These are phyloP conservation scores for Semicossyphus pulcher DNA, from an alignment of 2,113 vertebrate species.

Conservation along the genomic window DNA sequence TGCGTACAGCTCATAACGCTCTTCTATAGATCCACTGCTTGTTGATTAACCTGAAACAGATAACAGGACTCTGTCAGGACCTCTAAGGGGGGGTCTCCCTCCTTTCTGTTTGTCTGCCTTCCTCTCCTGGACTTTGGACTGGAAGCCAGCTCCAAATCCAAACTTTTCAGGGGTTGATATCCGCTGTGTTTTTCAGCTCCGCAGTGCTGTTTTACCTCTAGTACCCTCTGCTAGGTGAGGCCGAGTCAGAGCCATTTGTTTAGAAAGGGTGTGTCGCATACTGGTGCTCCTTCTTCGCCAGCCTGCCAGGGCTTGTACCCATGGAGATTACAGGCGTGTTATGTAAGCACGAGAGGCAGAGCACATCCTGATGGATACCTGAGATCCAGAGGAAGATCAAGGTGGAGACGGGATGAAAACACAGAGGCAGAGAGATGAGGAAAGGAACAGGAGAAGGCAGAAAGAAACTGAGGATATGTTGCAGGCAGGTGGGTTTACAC, in stretches of 20 bases:
- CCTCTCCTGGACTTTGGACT: conserved; percentile 54
- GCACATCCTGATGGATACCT: conserved; percentile 9
- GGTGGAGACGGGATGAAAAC: not conserved
- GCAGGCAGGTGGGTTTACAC: conserved; percentile 9
- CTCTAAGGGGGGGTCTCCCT: not conserved
- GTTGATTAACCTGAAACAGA: conserved; percentile 67
- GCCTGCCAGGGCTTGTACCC: conserved; percentile 79
- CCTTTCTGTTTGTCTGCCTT: conserved; percentile 29
- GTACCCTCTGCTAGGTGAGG: conserved; percentile 57
- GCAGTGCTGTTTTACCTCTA: conserved; percentile 40
- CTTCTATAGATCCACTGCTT: conserved; percentile 33
- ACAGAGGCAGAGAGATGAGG: not conserved
- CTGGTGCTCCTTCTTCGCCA: conserved; percentile 64
- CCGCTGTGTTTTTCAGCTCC: not conserved
- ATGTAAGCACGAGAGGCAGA: conserved; percentile 56
- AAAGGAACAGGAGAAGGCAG: not conserved
- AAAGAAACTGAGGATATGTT: not conserved
- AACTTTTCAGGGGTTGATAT: conserved; percentile 17
- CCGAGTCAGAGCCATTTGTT: conserved; percentile 78
- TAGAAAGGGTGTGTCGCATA: conserved; percentile 81
- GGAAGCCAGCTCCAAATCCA: conserved; percentile 17
- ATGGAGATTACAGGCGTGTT: conserved; percentile 81
- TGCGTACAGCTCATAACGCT: conserved; percentile 9
- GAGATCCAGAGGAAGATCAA: conserved; percentile 20
- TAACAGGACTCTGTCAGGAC: conserved; percentile 34